These are phyloP conservation scores for Anableps anableps DNA, from an alignment of 2,797 vertebrate genomes.

Conservation along the genomic window DNA sequence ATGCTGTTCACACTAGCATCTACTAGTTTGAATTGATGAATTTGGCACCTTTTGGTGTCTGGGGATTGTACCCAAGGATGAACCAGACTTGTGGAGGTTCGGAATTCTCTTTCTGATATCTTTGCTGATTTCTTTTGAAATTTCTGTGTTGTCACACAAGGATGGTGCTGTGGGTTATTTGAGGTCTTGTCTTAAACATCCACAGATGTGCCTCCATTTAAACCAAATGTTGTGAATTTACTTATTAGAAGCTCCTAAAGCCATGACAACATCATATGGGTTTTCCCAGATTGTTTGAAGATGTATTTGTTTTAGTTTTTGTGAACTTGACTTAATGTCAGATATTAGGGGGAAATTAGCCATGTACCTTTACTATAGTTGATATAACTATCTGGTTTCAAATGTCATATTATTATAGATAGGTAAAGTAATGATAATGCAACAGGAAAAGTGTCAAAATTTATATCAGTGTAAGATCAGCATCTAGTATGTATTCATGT, in stretches of 20 bases:
- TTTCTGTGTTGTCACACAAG: neutral
- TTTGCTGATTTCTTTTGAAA: neutral
- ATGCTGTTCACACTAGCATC: neutral
- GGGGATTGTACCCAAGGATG: neutral
- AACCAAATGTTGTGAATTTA: neutral
- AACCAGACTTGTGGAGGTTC: too few species aligned
- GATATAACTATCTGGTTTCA: neutral
- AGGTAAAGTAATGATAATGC: neutral
- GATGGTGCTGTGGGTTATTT: neutral
- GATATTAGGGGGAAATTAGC: neutral
- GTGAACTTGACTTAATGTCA: neutral
- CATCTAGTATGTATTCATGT: neutral
- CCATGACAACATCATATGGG: neutral
- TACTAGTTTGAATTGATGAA: neutral
- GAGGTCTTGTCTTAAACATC: neutral
- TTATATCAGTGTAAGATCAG: neutral
- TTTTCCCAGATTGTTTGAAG: neutral
- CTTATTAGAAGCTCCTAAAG: neutral
- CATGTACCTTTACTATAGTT: neutral
- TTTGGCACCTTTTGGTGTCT: neutral
- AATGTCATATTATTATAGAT: neutral
- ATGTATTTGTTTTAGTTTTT: neutral
- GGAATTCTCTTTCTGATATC: too few species aligned
- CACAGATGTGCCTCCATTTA: neutral
- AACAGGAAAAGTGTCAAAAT: neutral